Percentiles rank a stretch among this genome's conserved stretches.
Evolutionary conservation across 2,888 invertebrate species (phyloP).

Genomic region (Mesoligia furuncula): DNA sequence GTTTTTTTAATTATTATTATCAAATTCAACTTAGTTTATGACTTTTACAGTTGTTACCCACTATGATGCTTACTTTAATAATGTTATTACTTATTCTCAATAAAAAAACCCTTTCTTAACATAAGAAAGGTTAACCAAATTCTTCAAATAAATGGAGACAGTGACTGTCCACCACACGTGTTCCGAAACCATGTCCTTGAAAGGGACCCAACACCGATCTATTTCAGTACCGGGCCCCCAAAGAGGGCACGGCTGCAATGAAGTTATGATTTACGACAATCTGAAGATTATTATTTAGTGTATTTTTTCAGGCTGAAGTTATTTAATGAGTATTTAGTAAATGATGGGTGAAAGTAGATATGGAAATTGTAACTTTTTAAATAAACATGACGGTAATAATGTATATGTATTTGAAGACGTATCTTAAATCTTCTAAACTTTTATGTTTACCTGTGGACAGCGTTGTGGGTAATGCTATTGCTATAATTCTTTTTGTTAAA

Average conservation of each 20-base stretch:
- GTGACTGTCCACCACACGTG: constrained; percentile 75
- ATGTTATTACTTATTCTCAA: background rate
- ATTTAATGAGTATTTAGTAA: constrained; percentile 11
- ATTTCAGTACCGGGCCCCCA: constrained; percentile 73
- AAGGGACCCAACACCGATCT: constrained; percentile 72
- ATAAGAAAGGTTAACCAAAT: constrained; percentile 1
- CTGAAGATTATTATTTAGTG: constrained; percentile 34
- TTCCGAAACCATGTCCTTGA: constrained; percentile 73
- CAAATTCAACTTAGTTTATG: background rate
- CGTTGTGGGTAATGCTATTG: background rate
- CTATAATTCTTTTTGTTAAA: background rate
- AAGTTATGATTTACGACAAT: constrained; percentile 69
- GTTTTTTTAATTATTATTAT: background rate
- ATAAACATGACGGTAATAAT: background rate
- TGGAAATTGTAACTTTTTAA: background rate
- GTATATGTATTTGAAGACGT: background rate
- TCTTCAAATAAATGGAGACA: constrained; percentile 17
- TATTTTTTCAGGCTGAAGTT: constrained; percentile 31
- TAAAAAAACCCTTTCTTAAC: background rate
- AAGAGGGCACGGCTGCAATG: constrained; percentile 64
- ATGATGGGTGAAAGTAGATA: constrained; percentile 13
- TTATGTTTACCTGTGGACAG: background rate
- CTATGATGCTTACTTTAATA: background rate
- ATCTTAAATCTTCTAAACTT: background rate
- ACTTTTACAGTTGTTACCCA: background rate